phyloP scores from a whole-genome alignment of 2,888 invertebrate species.

The Isoperla grammatica region DNA sequence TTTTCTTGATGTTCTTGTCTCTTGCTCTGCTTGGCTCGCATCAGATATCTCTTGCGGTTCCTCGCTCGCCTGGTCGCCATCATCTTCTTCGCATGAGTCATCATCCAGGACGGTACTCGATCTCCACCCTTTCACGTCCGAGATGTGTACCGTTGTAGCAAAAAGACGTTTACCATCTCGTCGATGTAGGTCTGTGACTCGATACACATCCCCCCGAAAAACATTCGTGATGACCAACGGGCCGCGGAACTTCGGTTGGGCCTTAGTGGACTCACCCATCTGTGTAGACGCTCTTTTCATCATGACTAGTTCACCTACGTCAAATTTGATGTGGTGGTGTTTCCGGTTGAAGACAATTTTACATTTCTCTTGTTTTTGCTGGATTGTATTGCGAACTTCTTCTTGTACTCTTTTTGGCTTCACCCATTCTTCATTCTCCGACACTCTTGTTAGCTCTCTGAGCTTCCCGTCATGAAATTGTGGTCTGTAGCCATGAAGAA shows the following conservation, averaged over 20 bases:
- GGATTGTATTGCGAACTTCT: neutral
- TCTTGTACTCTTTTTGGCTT: neutral
- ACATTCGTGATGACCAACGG: neutral
- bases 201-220: neutral
- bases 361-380: neutral
- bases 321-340: neutral
- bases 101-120: neutral
- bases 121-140: conserved; percentile 15
- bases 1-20: too few relatives aligned
- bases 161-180: neutral
- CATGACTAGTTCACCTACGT: neutral
- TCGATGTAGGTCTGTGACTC: neutral
- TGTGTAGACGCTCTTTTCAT: neutral
- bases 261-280: conserved; percentile 13
- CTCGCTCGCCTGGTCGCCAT: conserved; percentile 1
- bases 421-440: neutral
- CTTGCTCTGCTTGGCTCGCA: too few relatives aligned
- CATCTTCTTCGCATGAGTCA: conserved; percentile 22
- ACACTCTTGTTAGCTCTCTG: neutral
- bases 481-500: conserved; percentile 28
- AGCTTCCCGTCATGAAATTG: conserved; percentile 21
- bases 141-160: conserved; percentile 4
- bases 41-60: too few relatives aligned
- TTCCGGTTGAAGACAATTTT: neutral
- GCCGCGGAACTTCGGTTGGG: neutral